Base-by-base conservation (phyloP, 2,797 vertebrate species). In the Sebastes reedi region DNA sequence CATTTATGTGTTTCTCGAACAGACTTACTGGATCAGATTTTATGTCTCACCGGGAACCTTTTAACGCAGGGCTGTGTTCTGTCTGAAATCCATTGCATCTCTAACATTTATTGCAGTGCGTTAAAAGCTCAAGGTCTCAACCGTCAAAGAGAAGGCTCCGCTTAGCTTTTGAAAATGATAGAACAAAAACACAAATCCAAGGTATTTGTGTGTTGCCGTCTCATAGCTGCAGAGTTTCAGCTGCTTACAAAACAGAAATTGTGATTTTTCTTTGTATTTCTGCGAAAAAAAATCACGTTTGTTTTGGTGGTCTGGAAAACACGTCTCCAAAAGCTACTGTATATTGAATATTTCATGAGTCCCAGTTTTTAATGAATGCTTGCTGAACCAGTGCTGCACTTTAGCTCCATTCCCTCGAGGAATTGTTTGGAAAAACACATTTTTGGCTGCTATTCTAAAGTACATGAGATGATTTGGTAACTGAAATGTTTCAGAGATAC, bases 271-370 rank as follows among this genome's bases (percentile, higher is more conserved):
- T 68, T 62, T 16, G 1, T 14, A 7, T 58, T 81, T 56, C 60
- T 59, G 59, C 66, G 1, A 20, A 50, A 69, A 18, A 20, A 56
- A 77, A 79, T 70, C 71, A 55, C 50, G 22, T 86, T 79, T 67
- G n/a, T 79, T 76, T 74, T 46, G 62, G 32, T 64, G 58, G 52
- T 67, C 30, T 64, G 77, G 72, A 81, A 76, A 89, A 80, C 67
- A 32, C 22, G 67, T 39, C 70, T 85, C 80, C 69, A 56, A 79
- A 83, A 86, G 68, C 89, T 68, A 54, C 66, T 54, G 39, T 30
- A 77, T 76, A 1, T 69, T 90, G 74, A 92, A 93, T 92, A 91
- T 92, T 93, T 92, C 77, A 93, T 89, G 90, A 90, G 88, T 84
- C 86, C 80, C 71, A 29, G 76, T 74, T 89, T 88, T 90, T 92